These are phyloP conservation scores for Podarcis raffonei DNA, from an alignment of 2,113 vertebrate genomes.

Conservation along the genomic window DNA sequence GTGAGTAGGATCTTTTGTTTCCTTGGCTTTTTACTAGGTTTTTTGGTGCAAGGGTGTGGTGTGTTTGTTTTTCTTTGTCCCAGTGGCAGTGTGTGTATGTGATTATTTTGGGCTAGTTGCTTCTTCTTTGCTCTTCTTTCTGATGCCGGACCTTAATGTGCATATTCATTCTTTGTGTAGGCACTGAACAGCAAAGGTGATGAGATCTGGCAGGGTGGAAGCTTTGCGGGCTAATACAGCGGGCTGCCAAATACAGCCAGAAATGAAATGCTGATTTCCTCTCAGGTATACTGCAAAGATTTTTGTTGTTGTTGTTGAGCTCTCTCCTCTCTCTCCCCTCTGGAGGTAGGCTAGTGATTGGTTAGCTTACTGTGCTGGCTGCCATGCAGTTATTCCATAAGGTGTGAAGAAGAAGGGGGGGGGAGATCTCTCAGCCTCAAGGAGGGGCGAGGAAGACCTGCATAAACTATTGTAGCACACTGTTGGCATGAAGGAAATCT, in stretches of 20 bases:
- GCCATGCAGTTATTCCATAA: conserved; percentile 14
- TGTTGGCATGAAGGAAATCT: conserved; percentile 39
- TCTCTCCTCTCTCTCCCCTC: background rate
- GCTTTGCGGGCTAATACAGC: conserved; percentile 38
- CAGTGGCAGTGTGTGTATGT: accelerated
- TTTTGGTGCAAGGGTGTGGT: conserved; percentile 32
- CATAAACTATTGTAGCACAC: conserved; percentile 22
- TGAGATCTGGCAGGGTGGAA: conserved; percentile 47
- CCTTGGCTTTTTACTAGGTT: conserved; percentile 26
- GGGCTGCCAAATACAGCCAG: conserved; percentile 48
- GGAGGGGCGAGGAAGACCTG: conserved; percentile 1
- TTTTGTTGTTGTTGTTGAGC: conserved; percentile 25
- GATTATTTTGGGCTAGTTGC: conserved; percentile 46
- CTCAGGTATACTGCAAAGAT: conserved; percentile 47
- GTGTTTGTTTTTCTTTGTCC: conserved; percentile 36
- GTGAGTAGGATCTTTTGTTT: conserved; percentile 64
- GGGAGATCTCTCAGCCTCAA: conserved; percentile 9
- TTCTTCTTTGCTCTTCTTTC: conserved; percentile 19
- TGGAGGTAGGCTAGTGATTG: background rate
- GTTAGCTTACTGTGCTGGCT: conserved; percentile 17
- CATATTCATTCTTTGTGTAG: conserved; percentile 33
- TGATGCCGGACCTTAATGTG: background rate
- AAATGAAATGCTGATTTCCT: conserved; percentile 30
- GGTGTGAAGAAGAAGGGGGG: background rate
- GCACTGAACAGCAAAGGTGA: conserved; percentile 26